Evolutionary conservation across 2,888 invertebrate genomes (phyloP).

Genomic region (Stenchaetothrips biformis): DNA sequence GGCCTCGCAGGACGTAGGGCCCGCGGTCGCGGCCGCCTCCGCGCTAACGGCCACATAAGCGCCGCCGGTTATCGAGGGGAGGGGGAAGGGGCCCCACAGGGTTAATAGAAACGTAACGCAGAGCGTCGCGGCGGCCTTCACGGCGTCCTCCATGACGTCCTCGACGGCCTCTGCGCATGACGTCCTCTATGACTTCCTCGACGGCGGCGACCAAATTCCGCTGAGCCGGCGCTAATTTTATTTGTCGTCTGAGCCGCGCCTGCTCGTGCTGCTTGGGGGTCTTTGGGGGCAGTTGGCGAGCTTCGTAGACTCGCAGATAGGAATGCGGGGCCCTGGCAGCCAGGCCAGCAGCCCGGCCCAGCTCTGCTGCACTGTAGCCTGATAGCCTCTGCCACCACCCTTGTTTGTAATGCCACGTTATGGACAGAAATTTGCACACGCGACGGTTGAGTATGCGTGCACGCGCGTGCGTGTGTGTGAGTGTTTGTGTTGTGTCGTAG

Average conservation of each 20-base stretch:
- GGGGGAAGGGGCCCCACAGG: not conserved
- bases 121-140: not conserved
- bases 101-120: constrained; percentile 14
- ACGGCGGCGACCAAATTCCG: too few relatives aligned
- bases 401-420: constrained; percentile 19
- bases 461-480: too few relatives aligned
- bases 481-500: too few relatives aligned
- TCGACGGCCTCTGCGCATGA: too few relatives aligned
- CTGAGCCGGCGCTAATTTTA: too few relatives aligned
- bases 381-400: constrained; percentile 18
- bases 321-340: not conserved
- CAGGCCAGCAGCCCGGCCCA: not conserved
- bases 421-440: constrained; percentile 19
- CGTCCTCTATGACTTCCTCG: too few relatives aligned
- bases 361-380: not conserved
- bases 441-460: not conserved
- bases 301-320: not conserved
- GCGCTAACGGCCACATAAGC: not conserved
- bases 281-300: not conserved
- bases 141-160: too few relatives aligned
- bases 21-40: not conserved
- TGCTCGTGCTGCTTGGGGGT: not conserved
- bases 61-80: not conserved
- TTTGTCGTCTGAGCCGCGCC: not conserved
- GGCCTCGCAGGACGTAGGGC: not conserved